Conservation (phyloP, 1,140 invertebrate genomes). For the Wiebesia pumilae region DNA sequence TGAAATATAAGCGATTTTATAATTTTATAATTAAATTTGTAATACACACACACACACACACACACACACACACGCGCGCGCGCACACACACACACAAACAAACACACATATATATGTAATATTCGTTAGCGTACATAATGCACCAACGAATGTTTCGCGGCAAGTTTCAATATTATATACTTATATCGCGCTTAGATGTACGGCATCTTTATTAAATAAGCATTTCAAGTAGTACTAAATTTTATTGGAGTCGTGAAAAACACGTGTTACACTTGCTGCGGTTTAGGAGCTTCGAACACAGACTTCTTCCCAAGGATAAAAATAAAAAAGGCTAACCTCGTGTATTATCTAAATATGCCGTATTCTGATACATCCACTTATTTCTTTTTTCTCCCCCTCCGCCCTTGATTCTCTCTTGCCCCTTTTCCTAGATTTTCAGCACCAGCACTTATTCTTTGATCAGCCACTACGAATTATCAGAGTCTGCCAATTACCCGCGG, state of each 20-base stretch:
- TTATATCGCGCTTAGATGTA: neutral
- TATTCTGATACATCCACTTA: neutral
- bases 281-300: no score
- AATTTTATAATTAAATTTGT: no score
- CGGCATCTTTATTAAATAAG: slow-evolving; percentile 38
- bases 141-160: neutral
- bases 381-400: neutral
- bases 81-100: no score
- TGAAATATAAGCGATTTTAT: no score
- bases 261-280: neutral
- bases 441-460: neutral
- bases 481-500: neutral
- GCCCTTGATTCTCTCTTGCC: neutral
- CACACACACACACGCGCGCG: no score
- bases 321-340: neutral
- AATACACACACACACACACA: no score
- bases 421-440: neutral
- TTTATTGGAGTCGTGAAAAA: slow-evolving; percentile 30
- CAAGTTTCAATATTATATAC: neutral
- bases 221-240: slow-evolving; percentile 24
- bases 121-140: neutral
- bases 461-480: neutral
- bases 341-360: neutral
- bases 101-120: neutral
- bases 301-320: neutral